Percentiles rank a stretch among this genome's conserved stretches.
Conservation (phyloP, 2,888 invertebrate species). For the Melanargia galathea region DNA sequence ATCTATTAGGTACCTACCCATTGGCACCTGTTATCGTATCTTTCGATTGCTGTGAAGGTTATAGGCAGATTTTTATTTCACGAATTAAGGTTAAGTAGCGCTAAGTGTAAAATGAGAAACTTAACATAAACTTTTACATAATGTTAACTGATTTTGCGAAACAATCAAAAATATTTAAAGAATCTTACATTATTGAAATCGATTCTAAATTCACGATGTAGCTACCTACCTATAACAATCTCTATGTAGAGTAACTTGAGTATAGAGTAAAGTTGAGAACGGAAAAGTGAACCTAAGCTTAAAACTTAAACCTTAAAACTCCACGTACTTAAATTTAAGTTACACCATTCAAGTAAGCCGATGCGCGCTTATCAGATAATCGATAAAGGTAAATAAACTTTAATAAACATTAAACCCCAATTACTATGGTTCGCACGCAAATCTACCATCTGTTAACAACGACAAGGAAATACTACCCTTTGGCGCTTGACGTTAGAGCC, state of each 20-base stretch:
- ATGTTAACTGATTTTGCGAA: not conserved
- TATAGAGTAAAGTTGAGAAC: not conserved
- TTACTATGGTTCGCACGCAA: conserved; percentile 40
- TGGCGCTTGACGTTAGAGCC: conserved; percentile 11
- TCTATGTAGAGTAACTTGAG: not conserved
- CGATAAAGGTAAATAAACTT: conserved; percentile 45
- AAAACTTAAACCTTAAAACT: conserved; percentile 8
- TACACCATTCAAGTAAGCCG: conserved; percentile 2
- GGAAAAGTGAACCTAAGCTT: not conserved
- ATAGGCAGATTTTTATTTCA: no score
- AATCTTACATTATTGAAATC: not conserved
- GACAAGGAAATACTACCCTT: conserved; percentile 24
- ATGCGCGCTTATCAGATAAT: conserved; percentile 39
- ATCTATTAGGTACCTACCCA: not conserved
- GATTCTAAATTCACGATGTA: not conserved
- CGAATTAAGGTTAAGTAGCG: no score
- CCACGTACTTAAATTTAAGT: not conserved
- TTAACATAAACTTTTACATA: not conserved
- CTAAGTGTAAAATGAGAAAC: no score
- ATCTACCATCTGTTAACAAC: conserved; percentile 37
- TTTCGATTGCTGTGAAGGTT: not conserved
- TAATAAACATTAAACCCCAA: conserved; percentile 41
- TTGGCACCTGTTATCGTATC: not conserved
- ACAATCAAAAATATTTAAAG: not conserved
- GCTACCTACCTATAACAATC: not conserved